phyloP scores from a whole-genome alignment of 2,113 vertebrate species.

The Echinops telfairi region DNA sequence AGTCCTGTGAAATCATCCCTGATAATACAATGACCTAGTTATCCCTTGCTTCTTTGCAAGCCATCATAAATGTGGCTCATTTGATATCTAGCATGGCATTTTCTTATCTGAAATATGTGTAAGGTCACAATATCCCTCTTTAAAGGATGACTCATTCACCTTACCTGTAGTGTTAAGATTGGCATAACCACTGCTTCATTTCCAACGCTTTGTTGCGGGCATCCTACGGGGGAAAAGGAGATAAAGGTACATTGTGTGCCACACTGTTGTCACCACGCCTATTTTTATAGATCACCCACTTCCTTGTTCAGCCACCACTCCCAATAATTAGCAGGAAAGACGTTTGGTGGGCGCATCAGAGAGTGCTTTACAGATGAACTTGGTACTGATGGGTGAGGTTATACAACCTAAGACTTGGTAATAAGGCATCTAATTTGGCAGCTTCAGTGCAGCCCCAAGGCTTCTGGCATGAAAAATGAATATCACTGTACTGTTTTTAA shows the following conservation, averaged over 20 bases:
- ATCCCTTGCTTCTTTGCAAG: background rate
- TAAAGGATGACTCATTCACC: background rate
- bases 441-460: background rate
- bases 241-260: background rate
- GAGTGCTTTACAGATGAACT: background rate
- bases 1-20: slow-evolving; percentile 1
- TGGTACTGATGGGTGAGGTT: no score
- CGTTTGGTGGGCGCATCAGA: background rate
- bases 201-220: background rate
- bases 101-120: background rate
- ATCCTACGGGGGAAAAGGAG: background rate
- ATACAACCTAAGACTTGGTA: background rate
- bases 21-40: background rate
- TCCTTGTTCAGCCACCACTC: background rate
- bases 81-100: background rate
- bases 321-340: background rate
- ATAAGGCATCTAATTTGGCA: background rate
- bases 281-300: background rate
- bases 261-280: background rate
- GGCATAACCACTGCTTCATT: background rate
- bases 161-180: background rate
- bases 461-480: background rate
- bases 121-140: background rate
- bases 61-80: background rate
- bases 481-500: background rate